phyloP scores from a whole-genome alignment of 2,797 vertebrate genomes.

The Discoglossus pictus region DNA sequence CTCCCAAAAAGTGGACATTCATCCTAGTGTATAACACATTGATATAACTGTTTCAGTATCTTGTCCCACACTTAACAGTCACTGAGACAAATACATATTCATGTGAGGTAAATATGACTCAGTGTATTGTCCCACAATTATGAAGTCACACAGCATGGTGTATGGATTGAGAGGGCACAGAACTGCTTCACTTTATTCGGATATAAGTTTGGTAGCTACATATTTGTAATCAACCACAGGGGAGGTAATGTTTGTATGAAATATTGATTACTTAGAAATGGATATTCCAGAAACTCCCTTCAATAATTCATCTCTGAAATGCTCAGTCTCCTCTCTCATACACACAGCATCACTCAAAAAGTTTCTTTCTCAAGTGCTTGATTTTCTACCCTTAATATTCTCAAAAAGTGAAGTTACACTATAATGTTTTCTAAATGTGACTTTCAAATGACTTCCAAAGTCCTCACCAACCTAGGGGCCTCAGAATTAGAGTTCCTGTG shows the following conservation, averaged over 20 bases:
- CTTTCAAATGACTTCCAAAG: neutral
- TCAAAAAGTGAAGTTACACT: neutral
- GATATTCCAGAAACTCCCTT: conserved; percentile 51
- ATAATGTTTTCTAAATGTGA: neutral
- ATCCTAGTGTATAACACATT: no score
- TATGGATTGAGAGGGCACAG: neutral
- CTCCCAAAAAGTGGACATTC: no score
- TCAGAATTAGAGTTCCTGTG: neutral
- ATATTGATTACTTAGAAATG: conserved; percentile 50
- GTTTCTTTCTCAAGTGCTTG: neutral
- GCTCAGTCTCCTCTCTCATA: conserved; percentile 13
- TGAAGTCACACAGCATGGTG: conserved; percentile 5
- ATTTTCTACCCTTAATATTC: neutral
- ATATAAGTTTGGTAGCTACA: conserved; percentile 13
- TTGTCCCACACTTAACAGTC: no score
- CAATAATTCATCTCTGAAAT: conserved; percentile 45
- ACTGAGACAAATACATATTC: no score
- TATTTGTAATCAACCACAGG: conserved; percentile 33
- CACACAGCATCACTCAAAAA: conserved; percentile 5
- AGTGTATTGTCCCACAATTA: neutral
- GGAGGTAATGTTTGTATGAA: conserved; percentile 44
- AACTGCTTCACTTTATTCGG: conserved; percentile 12
- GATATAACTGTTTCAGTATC: no score
- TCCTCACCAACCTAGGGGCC: neutral
- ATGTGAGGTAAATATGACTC: no score